Conservation (phyloP, 2,797 vertebrate genomes). For the Sebastes dallii region DNA sequence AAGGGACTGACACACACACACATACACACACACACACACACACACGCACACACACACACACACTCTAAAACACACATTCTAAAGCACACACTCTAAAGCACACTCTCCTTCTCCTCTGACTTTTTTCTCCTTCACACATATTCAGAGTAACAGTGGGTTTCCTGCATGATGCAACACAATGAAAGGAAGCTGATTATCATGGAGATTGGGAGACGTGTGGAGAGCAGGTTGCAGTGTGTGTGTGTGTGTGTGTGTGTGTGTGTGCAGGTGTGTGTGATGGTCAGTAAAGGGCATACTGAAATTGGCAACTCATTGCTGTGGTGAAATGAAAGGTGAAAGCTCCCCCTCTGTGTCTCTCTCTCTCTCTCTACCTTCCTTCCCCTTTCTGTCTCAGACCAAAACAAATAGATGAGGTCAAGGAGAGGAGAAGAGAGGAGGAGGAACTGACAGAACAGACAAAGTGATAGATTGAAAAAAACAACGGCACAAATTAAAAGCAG, state of each 20-base stretch:
- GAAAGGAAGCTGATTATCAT: constrained; percentile 76
- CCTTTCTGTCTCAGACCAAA: constrained; percentile 40
- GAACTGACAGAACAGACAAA: background rate
- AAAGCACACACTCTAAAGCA: background rate
- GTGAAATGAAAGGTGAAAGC: constrained; percentile 74
- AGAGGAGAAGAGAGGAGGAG: background rate
- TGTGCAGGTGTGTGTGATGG: constrained; percentile 48
- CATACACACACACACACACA: background rate
- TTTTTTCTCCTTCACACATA: constrained; percentile 48
- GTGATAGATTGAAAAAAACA: constrained; percentile 5
- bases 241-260: constrained; percentile 29
- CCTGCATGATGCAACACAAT: constrained; percentile 78
- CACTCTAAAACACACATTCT: background rate
- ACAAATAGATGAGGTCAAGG: constrained; percentile 54
- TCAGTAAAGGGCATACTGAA: constrained; percentile 75
- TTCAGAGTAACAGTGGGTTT: constrained; percentile 46
- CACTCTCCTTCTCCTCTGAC: constrained; percentile 41
- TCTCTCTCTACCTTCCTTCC: constrained; percentile 7
- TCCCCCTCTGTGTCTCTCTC: constrained; percentile 38
- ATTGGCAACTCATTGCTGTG: constrained; percentile 66
- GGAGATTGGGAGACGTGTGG: constrained; percentile 56
- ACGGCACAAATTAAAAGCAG: constrained; percentile 2
- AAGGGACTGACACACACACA: background rate
- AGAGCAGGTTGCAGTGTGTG: constrained; percentile 50
- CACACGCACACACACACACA: background rate